These are phyloP conservation scores for Tromatobia lineatoria DNA, from an alignment of 2,888 invertebrate genomes.

Conservation along the genomic window DNA sequence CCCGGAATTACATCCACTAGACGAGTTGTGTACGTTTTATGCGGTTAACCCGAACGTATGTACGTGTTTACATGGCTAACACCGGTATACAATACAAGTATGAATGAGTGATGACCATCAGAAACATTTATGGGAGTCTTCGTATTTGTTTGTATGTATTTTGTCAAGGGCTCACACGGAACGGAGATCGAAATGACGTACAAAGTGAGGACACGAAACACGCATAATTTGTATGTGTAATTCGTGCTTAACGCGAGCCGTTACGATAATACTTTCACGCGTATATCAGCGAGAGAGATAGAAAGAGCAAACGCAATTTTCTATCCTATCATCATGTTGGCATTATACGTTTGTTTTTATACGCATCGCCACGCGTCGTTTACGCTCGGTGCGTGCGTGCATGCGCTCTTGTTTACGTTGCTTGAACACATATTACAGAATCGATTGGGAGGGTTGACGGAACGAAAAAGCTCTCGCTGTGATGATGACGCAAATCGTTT, in stretches of 20 bases:
- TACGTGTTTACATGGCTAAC: conserved; percentile 8
- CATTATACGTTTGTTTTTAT: conserved; percentile 70
- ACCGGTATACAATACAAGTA: not conserved
- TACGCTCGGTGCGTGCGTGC: conserved; percentile 53
- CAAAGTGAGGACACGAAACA: conserved; percentile 45
- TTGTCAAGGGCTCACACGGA: conserved; percentile 57
- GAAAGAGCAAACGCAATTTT: conserved; percentile 64
- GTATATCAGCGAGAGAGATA: conserved; percentile 19
- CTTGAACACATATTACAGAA: conserved; percentile 56
- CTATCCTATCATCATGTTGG: conserved; percentile 68
- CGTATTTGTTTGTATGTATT: conserved; percentile 73
- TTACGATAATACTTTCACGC: conserved; percentile 67
- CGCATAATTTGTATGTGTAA: conserved; percentile 67
- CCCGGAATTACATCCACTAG: no score
- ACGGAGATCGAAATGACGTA: conserved; percentile 16
- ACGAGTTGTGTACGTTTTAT: no score
- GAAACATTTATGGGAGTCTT: conserved; percentile 60
- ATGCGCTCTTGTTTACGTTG: conserved; percentile 61
- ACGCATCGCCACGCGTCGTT: conserved; percentile 68
- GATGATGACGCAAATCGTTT: conserved; percentile 54
- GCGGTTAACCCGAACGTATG: conserved; percentile 9
- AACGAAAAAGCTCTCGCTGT: conserved; percentile 12
- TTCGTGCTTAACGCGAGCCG: conserved; percentile 42
- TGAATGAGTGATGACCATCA: conserved; percentile 62
- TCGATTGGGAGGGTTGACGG: conserved; percentile 55